Conservation (phyloP, 2,888 invertebrate genomes). For the Lasioglossum pauxillum region DNA sequence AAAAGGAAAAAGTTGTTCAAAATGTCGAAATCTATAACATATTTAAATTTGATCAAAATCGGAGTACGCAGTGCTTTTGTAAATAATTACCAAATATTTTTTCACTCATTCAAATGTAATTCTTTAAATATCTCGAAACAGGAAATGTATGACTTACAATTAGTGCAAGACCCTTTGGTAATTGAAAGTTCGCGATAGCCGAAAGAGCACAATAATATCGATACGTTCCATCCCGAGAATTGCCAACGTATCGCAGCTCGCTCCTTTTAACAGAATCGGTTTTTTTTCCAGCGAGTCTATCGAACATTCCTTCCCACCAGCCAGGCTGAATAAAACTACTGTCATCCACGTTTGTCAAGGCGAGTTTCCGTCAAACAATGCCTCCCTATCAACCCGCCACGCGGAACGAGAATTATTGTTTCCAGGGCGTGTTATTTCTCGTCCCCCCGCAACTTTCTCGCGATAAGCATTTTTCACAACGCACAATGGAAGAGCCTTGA, state of each 20-base stretch:
- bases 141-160: too few species aligned
- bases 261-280: background rate
- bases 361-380: constrained; percentile 27
- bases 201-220: background rate
- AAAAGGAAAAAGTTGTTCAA: too few species aligned
- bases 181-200: background rate
- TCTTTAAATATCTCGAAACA: too few species aligned
- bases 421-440: background rate
- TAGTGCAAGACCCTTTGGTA: too few species aligned
- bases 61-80: too few species aligned
- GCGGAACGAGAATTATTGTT: background rate
- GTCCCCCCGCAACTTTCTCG: background rate
- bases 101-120: too few species aligned
- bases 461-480: constrained; percentile 12
- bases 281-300: background rate
- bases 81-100: too few species aligned
- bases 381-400: background rate
- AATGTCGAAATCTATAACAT: too few species aligned
- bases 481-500: constrained; percentile 7
- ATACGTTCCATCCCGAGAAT: background rate
- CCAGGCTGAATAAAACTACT: constrained; percentile 36
- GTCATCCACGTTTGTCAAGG: constrained; percentile 4
- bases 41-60: too few species aligned
- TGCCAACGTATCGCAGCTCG: background rate
- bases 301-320: background rate